A percentile compares a stretch with the other conserved stretches of the same genome.
phyloP scores from a whole-genome alignment of 2,888 invertebrate species.

The Sipha maydis region DNA sequence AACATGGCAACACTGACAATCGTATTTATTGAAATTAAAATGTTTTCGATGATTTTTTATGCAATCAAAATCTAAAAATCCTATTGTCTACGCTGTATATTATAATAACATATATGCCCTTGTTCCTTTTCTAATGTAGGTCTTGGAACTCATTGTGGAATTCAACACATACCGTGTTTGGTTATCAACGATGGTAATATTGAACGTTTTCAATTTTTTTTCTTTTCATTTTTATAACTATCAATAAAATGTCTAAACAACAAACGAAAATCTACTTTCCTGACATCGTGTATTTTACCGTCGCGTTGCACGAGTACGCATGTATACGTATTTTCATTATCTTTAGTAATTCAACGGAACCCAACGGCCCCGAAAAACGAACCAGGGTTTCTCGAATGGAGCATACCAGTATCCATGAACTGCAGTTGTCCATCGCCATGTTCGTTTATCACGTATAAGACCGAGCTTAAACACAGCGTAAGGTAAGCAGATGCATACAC shows the following conservation, averaged over 20 bases:
- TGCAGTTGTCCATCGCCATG: slow-evolving; percentile 63
- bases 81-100: not conserved
- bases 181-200: slow-evolving; percentile 53
- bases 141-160: slow-evolving; percentile 59
- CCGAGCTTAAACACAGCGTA: slow-evolving; percentile 45
- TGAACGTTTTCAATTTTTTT: not conserved
- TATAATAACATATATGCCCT: not conserved
- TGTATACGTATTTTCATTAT: no score
- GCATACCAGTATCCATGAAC: slow-evolving; percentile 62
- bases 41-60: no score
- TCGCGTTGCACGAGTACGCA: no score
- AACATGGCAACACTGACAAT: no score
- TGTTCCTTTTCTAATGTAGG: not conserved
- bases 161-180: slow-evolving; percentile 63
- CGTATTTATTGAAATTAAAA: not conserved
- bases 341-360: slow-evolving; percentile 59
- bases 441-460: slow-evolving; percentile 61
- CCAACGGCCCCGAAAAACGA: slow-evolving; percentile 39
- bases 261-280: no score
- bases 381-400: slow-evolving; percentile 63
- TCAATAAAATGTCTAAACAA: no score
- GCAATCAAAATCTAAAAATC: no score
- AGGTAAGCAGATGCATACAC: slow-evolving; percentile 25
- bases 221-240: no score
- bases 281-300: not conserved